Percentiles rank a stretch among this genome's conserved stretches.
Conservation (phyloP, 2,888 invertebrate species). For the Eristalis tenax region DNA sequence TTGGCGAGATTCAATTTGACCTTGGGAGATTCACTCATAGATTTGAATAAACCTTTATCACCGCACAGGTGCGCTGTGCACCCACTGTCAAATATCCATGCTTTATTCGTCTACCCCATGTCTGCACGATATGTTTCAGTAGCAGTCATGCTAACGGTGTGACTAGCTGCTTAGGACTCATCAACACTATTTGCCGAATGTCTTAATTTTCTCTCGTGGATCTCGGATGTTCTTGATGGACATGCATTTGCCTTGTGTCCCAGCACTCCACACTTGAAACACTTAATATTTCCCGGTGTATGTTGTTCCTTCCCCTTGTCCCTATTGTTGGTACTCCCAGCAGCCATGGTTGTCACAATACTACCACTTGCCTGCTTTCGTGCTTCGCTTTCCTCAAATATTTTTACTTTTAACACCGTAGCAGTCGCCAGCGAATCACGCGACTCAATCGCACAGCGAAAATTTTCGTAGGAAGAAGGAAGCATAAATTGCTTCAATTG, state of each 20-base stretch:
- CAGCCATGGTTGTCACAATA: neutral
- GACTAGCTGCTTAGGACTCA: conserved; percentile 1
- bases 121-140: neutral
- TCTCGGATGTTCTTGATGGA: neutral
- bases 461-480: neutral
- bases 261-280: neutral
- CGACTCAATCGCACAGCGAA: neutral
- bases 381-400: neutral
- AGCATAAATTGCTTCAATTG: conserved; percentile 28
- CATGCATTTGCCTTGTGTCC: conserved; percentile 1
- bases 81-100: neutral
- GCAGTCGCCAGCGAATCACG: neutral
- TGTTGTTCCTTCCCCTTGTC: neutral
- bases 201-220: too few species aligned
- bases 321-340: neutral
- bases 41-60: neutral
- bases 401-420: neutral
- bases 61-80: conserved; percentile 33
- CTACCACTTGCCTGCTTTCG: neutral
- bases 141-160: neutral
- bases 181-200: neutral
- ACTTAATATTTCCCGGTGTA: neutral
- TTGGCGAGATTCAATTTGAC: neutral
- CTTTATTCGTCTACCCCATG: neutral
- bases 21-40: neutral